Evolutionary conservation across 2,888 invertebrate genomes (phyloP).

Genomic region (Scaptomyza polygonia): DNA sequence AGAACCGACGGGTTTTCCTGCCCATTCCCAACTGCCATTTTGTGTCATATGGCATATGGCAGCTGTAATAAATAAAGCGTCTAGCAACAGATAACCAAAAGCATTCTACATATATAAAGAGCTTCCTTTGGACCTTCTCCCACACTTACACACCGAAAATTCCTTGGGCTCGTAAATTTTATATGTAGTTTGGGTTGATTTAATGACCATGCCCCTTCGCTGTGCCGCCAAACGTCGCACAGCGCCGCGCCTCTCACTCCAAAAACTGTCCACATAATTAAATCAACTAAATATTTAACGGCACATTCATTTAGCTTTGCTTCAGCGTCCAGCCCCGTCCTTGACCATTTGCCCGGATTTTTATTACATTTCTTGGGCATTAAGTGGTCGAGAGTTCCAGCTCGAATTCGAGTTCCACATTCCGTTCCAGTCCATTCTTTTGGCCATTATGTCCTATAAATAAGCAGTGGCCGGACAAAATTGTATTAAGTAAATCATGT

Average conservation of each 20-base stretch:
- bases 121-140: neutral
- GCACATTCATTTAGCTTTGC: slow-evolving; percentile 66
- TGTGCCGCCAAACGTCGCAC: neutral
- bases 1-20: too few relatives aligned
- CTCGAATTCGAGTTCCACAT: slow-evolving; percentile 32
- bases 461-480: slow-evolving; percentile 61
- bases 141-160: neutral
- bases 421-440: slow-evolving; percentile 3
- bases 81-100: slow-evolving; percentile 69
- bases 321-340: slow-evolving; percentile 14
- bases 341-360: slow-evolving; percentile 61
- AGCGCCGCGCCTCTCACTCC: neutral
- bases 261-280: slow-evolving; percentile 66
- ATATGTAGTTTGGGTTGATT: slow-evolving; percentile 72
- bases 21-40: neutral
- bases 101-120: slow-evolving; percentile 34
- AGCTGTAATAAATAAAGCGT: slow-evolving; percentile 71
- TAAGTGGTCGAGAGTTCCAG: slow-evolving; percentile 59
- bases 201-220: slow-evolving; percentile 48
- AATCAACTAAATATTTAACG: slow-evolving; percentile 79
- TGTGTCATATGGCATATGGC: slow-evolving; percentile 72
- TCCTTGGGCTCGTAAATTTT: slow-evolving; percentile 59
- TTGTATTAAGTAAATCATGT: slow-evolving; percentile 72
- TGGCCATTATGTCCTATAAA: slow-evolving; percentile 51
- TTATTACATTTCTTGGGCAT: slow-evolving; percentile 70